These are phyloP conservation scores for Amblyopsis rosae DNA, from an alignment of 2,113 vertebrate species.

Conservation along the genomic window DNA sequence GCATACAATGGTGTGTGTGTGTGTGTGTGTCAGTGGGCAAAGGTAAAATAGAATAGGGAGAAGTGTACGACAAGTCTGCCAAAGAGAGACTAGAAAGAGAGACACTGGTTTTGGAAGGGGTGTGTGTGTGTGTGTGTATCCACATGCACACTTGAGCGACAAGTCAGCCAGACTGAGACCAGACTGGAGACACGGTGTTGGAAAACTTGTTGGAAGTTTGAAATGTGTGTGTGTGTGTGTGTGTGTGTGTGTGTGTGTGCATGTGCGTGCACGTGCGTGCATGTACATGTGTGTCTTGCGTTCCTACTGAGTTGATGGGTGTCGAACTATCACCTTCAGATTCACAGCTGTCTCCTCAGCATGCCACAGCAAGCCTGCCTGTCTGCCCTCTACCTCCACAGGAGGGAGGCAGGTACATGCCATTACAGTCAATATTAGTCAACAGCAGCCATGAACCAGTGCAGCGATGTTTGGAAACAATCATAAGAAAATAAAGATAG, in stretches of 20 bases:
- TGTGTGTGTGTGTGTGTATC: slow-evolving; percentile 1
- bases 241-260: slow-evolving; percentile 4
- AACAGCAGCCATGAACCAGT: not conserved
- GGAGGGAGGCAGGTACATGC: slow-evolving; percentile 14
- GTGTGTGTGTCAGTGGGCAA: not conserved
- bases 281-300: not conserved
- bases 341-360: not conserved
- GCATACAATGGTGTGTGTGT: slow-evolving; percentile 25
- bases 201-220: too few species aligned
- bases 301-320: slow-evolving; percentile 1
- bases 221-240: not conserved
- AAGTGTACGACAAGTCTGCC: too few species aligned
- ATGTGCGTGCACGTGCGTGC: not conserved
- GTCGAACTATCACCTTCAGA: slow-evolving; percentile 3
- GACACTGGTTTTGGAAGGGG: too few species aligned
- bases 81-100: too few species aligned
- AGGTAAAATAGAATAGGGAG: not conserved
- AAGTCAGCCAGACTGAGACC: too few species aligned
- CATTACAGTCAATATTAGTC: slow-evolving; percentile 1
- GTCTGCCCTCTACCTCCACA: slow-evolving; percentile 1
- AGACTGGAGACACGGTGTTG: too few species aligned
- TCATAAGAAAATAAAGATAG: too few species aligned
- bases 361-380: not conserved
- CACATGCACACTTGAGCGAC: not conserved
- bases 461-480: too few species aligned